Base-by-base conservation (phyloP, 35 echinoderm and acorn worm species). In the Lytechinus pictus region DNA sequence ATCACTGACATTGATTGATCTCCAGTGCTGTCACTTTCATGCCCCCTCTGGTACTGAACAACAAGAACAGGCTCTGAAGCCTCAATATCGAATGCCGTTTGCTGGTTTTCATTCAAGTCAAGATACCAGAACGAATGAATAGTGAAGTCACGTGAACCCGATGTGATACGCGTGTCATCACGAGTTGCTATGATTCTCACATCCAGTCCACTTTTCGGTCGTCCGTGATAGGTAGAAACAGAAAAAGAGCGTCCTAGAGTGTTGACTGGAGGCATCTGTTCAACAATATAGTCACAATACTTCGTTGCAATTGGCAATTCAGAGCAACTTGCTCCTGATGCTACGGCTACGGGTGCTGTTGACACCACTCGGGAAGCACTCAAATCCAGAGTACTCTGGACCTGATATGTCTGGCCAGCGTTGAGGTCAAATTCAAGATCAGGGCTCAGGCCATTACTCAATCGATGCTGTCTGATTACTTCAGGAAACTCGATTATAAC, bases 261-360 rank as follows among this genome's bases (percentile, higher is more conserved):
- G 96, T 95, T 91, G 27, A 94, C 87, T 11, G 96, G 96, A 54
- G 96, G 96, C 54, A 96, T 88, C 44, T 95, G 94, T 94, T 96
- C 96, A 11, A 95, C 96, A 0, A 96, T 51, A 55, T 96, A 94
- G 57, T 96, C 96, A 96, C 96, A 96, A 54, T 94, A 94, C 54
- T 28, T 29, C 4, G 91, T 28, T 57, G 24, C 89, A 3, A 13
- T 19, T 10, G 96, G 96, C 3, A 96, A 58, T 72, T 95, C 89
- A 9, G 96, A 86, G 52, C 96, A 96, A 19, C 89, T 96, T 54
- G 53, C 94, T 16, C 96, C 96, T 8, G 96, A 96, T 12, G 95
- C 6, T 10, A 96, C 96, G 3, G 96, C 58, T 12, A 96, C 87
- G 27, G 86, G 86, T 57, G 27, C 57, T 27, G 52, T 55, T 58